A percentile compares a stretch with the other conserved stretches of the same genome.
Conservation (phyloP, 2,888 invertebrate species). For the Scrobipalpa atriplicella region DNA sequence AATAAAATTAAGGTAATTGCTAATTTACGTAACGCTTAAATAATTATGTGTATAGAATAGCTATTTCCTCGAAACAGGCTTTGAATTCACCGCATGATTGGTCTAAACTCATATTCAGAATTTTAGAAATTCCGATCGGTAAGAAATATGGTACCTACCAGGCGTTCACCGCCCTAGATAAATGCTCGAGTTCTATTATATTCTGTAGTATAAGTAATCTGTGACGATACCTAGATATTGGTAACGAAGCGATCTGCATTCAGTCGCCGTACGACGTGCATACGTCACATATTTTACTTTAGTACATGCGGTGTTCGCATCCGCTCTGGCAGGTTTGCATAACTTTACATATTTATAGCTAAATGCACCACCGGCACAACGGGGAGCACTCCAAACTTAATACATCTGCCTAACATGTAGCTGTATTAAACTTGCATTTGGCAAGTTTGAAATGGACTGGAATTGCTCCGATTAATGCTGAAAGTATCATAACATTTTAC, state of each 20-base stretch:
- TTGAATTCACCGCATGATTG: too few species aligned
- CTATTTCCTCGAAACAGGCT: too few species aligned
- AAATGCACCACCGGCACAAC: constrained; percentile 50
- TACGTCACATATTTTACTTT: constrained; percentile 58
- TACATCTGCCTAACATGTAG: background rate
- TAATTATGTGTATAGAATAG: too few species aligned
- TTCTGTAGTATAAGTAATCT: too few species aligned
- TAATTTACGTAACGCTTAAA: too few species aligned
- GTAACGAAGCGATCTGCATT: constrained; percentile 66
- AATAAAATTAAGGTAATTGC: too few species aligned
- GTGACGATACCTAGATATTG: constrained; percentile 37
- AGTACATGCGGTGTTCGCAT: constrained; percentile 47
- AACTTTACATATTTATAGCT: constrained; percentile 70
- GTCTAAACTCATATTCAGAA: too few species aligned
- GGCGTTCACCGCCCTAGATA: too few species aligned
- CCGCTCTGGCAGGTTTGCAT: constrained; percentile 66
- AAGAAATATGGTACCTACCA: constrained; percentile 34
- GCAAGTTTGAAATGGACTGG: too few species aligned
- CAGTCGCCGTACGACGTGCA: constrained; percentile 44
- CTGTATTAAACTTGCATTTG: background rate
- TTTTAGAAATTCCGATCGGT: background rate
- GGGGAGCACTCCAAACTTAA: background rate
- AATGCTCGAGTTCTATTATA: too few species aligned
- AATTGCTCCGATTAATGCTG: too few species aligned
- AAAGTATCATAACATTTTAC: too few species aligned